Evolutionary conservation across 2,888 invertebrate genomes (phyloP), one percentile per base, ranked within the genome.

Genomic region (Phanerotoma sp.): DNA sequence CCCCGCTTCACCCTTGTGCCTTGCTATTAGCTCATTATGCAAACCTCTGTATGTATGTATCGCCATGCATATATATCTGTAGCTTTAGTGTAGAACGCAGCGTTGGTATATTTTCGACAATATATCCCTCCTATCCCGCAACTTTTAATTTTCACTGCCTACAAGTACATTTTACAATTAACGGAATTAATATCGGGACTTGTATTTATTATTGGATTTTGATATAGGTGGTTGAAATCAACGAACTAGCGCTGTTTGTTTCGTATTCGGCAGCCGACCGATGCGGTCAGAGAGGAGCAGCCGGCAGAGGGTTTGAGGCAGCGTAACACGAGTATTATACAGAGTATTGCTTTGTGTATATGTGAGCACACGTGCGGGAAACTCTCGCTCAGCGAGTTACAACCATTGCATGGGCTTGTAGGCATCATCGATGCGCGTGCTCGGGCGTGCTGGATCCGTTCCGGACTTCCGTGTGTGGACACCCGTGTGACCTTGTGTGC

Each of bases 381-480:
- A 55, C 35, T 41, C 35, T 25, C 46, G 48, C 40, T 11, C 30
- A 33, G 38, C 38, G 45, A 18, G 56, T 53, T 56, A 52, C 50
- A 37, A 50, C 44, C 35, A 37, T 40, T 42, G 49, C 52, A 56
- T 13, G 46, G 33, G 53, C 42, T 56, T 53, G 47, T 56, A 54
- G 41, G 38, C 47, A 51, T 30, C 51, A 51, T 58, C 51, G 44
- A 44, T 33, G 41, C 48, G 49, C 35, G 48, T 35, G 51, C 42
- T 54, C 59, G 46, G 51, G 52, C 56, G 57, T 61, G 47, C 56
- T 51, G 57, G 49, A 60, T 60, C 51, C 68, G 64, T 62, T 69
- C 68, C 71, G 72, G 72, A 74, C 70, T 70, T 73, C 73, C 71
- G 70, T 66, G 68, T 67, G 70, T 69, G 67, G 63, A 67, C 66